Conservation (phyloP, 2,113 vertebrate genomes). For the Nyctibius bracteatus region DNA sequence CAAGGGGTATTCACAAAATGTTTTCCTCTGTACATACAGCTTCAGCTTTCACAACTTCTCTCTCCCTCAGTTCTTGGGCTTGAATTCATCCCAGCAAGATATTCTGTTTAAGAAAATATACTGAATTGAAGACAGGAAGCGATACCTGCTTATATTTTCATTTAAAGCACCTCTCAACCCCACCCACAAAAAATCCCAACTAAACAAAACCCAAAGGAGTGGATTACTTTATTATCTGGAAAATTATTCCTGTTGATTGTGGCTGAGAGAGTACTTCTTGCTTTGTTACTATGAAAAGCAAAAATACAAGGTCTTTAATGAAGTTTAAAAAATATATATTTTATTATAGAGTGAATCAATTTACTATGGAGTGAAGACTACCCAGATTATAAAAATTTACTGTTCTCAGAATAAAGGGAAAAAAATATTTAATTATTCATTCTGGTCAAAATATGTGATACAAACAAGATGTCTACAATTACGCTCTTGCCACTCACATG, state of each 20-base stretch:
- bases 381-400: background rate
- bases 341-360: background rate
- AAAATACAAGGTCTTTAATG: background rate
- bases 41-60: background rate
- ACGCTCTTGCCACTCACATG: accelerated
- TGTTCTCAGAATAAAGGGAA: background rate
- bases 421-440: background rate
- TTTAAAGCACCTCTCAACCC: background rate
- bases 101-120: background rate
- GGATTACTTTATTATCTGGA: background rate
- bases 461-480: background rate
- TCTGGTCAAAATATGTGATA: background rate
- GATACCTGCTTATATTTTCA: background rate
- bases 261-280: background rate
- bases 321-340: background rate
- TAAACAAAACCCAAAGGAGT: background rate
- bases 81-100: background rate
- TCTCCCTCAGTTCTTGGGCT: background rate
- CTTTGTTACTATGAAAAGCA: background rate
- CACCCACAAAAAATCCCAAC: background rate
- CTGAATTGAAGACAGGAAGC: background rate
- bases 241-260: background rate
- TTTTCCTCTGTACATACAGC: background rate
- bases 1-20: background rate
- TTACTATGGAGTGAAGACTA: background rate